These are phyloP conservation scores for Pristionchus fissidentatus DNA, from an alignment of 2,888 invertebrate species.

Conservation along the genomic window DNA sequence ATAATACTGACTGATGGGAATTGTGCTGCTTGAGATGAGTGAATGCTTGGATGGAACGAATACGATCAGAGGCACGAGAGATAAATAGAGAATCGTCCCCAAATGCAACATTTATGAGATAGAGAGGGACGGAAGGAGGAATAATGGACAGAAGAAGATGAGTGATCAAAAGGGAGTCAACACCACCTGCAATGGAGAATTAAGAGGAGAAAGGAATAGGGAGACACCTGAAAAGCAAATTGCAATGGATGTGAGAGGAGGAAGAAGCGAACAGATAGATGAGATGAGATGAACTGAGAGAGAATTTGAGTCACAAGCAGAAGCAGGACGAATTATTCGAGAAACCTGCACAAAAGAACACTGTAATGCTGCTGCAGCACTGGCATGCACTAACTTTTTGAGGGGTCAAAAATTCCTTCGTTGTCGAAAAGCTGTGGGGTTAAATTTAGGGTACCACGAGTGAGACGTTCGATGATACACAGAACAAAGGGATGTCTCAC, in stretches of 20 bases:
- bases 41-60: not conserved
- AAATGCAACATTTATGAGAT: slow-evolving; percentile 46
- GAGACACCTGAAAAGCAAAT: slow-evolving; percentile 40
- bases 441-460: no score
- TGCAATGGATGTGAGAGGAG: not conserved
- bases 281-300: not conserved
- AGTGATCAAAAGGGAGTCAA: slow-evolving; percentile 40
- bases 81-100: slow-evolving; percentile 13
- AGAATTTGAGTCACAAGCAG: not conserved
- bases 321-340: not conserved
- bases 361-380: no score
- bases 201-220: not conserved
- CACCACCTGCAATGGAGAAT: slow-evolving; percentile 7
- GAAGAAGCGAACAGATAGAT: not conserved
- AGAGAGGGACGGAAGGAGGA: not conserved
- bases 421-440: no score
- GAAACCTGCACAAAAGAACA: no score
- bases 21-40: not conserved
- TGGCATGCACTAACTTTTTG: no score
- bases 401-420: no score
- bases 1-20: slow-evolving; percentile 4
- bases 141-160: not conserved
- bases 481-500: no score
- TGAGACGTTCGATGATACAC: no score
- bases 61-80: slow-evolving; percentile 28